Evolutionary conservation across 1,140 invertebrate genomes (phyloP).

Genomic region (Drosophila guanche): DNA sequence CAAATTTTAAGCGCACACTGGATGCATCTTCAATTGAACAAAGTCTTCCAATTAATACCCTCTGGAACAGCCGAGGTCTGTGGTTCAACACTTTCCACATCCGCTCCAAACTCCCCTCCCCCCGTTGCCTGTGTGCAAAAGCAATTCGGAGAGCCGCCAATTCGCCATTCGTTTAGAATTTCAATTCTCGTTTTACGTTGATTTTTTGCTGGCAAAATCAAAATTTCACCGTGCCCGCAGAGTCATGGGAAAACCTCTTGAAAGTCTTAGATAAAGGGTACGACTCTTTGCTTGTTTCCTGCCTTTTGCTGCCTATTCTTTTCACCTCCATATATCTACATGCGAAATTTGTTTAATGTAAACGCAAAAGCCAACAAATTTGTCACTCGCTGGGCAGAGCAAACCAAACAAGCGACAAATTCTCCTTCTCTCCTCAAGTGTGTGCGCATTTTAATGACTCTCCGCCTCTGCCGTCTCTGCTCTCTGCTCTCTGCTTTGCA

Average conservation of each 20-base stretch:
- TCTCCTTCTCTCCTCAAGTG: background rate
- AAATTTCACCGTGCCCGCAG: background rate
- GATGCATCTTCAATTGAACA: too few relatives aligned
- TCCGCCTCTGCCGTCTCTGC: constrained; percentile 32
- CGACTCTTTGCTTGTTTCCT: constrained; percentile 14
- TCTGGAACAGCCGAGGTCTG: too few relatives aligned
- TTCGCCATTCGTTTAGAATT: constrained; percentile 18
- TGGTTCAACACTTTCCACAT: too few relatives aligned
- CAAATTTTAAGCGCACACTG: too few relatives aligned
- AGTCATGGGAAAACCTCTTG: background rate
- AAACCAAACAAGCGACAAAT: constrained; percentile 42
- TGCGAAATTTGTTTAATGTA: constrained; percentile 32
- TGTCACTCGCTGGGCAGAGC: constrained; percentile 24
- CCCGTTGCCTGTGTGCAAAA: background rate
- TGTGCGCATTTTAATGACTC: constrained; percentile 46
- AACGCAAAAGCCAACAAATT: constrained; percentile 17
- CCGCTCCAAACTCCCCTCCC: too few relatives aligned
- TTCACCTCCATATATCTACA: background rate
- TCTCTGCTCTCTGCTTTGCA: too few relatives aligned
- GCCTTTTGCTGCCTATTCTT: too few relatives aligned
- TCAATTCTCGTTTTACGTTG: constrained; percentile 7
- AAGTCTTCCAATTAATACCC: too few relatives aligned
- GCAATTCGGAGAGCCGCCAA: background rate
- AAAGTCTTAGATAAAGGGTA: too few relatives aligned
- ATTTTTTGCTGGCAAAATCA: constrained; percentile 24